These are phyloP conservation scores for Agelas oroides DNA, from an alignment of 37 sponge, comb jelly and placozoan species.

Conservation along the genomic window DNA sequence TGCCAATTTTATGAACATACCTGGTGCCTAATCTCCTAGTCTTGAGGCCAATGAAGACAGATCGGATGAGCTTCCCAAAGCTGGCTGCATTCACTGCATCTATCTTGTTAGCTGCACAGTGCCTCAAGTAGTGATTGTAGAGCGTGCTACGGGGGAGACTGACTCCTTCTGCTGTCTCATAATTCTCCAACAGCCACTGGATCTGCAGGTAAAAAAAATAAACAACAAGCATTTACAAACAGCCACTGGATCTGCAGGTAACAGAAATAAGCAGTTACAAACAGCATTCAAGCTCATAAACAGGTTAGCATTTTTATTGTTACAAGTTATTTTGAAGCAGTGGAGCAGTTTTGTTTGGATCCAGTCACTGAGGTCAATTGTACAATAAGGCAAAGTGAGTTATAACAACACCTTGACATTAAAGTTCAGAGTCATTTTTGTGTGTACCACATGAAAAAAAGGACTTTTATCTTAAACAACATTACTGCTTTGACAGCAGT, in stretches of 20 bases:
- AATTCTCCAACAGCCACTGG: slow-evolving; percentile 96
- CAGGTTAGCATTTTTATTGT: too few relatives aligned
- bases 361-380: too few relatives aligned
- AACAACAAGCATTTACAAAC: slow-evolving; percentile 66
- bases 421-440: too few relatives aligned
- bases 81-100: slow-evolving; percentile 99
- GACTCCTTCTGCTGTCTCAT: slow-evolving; percentile 96
- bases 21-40: slow-evolving; percentile 96
- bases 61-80: slow-evolving; percentile 97
- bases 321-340: too few relatives aligned
- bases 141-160: slow-evolving; percentile 91
- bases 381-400: too few relatives aligned
- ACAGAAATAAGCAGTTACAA: slow-evolving; percentile 66
- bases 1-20: slow-evolving; percentile 37
- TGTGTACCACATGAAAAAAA: too few relatives aligned
- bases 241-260: slow-evolving; percentile 91
- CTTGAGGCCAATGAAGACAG: slow-evolving; percentile 95
- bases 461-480: too few relatives aligned
- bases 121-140: slow-evolving; percentile 96
- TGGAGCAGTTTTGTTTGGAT: too few relatives aligned
- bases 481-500: too few relatives aligned
- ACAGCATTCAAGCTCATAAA: too few relatives aligned
- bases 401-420: too few relatives aligned
- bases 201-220: slow-evolving; percentile 60
- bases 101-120: slow-evolving; percentile 90